Conservation (phyloP, 2,888 invertebrate genomes). For the Pristionchus exspectatus region DNA sequence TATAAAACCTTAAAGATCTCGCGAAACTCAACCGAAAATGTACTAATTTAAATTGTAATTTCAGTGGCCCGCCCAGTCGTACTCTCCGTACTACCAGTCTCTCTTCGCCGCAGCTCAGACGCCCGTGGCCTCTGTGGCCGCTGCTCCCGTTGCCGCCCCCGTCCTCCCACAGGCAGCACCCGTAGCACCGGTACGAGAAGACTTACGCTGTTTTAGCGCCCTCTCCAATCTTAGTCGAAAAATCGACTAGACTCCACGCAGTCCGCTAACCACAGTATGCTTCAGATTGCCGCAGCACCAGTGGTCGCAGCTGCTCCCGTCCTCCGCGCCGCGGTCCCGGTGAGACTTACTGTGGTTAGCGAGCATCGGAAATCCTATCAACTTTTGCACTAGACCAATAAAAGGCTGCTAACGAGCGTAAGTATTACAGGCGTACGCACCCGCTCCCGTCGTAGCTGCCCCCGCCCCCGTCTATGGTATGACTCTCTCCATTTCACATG, state of each 20-base stretch:
- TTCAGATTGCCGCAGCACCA: constrained; percentile 12
- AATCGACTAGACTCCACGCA: not conserved
- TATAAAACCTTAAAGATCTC: not conserved
- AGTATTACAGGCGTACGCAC: not conserved
- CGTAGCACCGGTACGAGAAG: not conserved
- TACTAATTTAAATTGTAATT: not conserved
- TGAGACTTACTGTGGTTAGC: constrained; percentile 31
- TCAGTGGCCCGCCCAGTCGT: constrained; percentile 65
- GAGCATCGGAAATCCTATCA: not conserved
- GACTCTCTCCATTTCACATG: not conserved
- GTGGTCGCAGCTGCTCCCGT: constrained; percentile 13
- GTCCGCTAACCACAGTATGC: not conserved
- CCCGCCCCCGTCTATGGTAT: constrained; percentile 23
- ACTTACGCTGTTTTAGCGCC: not conserved
- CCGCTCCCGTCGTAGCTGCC: constrained; percentile 9
- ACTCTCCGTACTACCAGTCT: constrained; percentile 67
- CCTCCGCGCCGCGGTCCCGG: constrained; percentile 9
- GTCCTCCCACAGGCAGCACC: constrained; percentile 54
- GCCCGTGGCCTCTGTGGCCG: constrained; percentile 55
- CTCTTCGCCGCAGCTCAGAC: constrained; percentile 58
- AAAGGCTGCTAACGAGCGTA: not conserved
- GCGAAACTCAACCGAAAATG: not conserved
- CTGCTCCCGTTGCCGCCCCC: constrained; percentile 52
- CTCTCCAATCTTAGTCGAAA: not conserved
- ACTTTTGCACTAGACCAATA: too few relatives aligned